Evolutionary conservation across 2,888 invertebrate genomes (phyloP).

Genomic region (Trachelus tabidus): DNA sequence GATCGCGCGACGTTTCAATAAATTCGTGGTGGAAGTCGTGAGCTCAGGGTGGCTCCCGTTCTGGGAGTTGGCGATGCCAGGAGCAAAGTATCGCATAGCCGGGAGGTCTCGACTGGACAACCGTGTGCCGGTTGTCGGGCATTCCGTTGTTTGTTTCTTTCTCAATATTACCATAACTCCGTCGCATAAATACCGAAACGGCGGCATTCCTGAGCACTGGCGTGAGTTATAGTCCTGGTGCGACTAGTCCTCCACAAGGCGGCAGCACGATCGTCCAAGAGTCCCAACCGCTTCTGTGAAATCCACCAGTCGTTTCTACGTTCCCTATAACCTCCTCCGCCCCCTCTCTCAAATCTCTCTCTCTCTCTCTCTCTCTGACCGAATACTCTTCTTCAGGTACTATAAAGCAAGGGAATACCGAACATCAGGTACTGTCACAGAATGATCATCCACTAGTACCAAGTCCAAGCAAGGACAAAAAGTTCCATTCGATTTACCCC

Average conservation of each 20-base stretch:
- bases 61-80: background rate
- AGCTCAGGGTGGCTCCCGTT: background rate
- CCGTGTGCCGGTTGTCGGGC: constrained; percentile 12
- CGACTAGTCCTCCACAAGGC: background rate
- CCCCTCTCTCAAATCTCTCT: background rate
- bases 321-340: background rate
- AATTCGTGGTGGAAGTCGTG: constrained; percentile 12
- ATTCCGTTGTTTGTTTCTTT: constrained; percentile 27
- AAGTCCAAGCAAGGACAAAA: constrained; percentile 9
- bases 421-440: background rate
- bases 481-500: background rate
- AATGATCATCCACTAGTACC: constrained; percentile 7
- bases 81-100: constrained; percentile 1
- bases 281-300: constrained; percentile 1
- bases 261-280: background rate
- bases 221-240: constrained; percentile 29
- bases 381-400: background rate
- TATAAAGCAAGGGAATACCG: background rate
- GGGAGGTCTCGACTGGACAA: constrained; percentile 12
- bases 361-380: background rate
- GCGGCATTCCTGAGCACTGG: constrained; percentile 25
- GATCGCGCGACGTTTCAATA: constrained; percentile 17
- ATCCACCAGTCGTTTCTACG: background rate
- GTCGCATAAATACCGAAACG: constrained; percentile 30
- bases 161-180: constrained; percentile 35